Evolutionary conservation across 53 echinoderm and acorn worm species (phyloP).

Genomic region (Stichopus horrens): DNA sequence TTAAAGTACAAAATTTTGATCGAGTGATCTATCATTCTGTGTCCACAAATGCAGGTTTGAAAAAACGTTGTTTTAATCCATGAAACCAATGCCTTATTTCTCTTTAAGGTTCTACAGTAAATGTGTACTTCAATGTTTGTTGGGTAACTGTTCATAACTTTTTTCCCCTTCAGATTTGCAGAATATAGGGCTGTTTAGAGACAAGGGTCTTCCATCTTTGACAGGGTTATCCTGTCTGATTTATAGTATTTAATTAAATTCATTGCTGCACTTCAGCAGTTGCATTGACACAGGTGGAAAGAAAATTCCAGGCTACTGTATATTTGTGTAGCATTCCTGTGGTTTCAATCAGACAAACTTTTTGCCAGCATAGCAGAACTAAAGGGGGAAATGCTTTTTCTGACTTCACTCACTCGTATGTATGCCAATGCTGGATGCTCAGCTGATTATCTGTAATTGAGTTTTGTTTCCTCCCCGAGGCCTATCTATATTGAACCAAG

Average conservation of each 20-base stretch:
- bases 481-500: conserved; percentile 29
- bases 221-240: neutral
- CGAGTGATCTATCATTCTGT: no score
- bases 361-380: neutral
- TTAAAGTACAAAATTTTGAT: no score
- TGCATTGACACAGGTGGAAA: neutral
- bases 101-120: no score
- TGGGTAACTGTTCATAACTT: no score
- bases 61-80: no score
- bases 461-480: neutral
- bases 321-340: conserved; percentile 26
- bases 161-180: no score
- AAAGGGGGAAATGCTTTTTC: neutral
- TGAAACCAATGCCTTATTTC: no score
- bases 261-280: neutral
- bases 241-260: neutral
- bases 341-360: conserved; percentile 6
- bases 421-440: neutral
- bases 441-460: no score
- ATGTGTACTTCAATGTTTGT: no score
- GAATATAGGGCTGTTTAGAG: no score
- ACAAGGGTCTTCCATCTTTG: no score
- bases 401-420: neutral
- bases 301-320: conserved; percentile 6
- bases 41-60: no score